Evolutionary conservation across 2,888 invertebrate species (phyloP), one percentile per base, ranked within the genome.

Genomic region (Melolontha melolontha): DNA sequence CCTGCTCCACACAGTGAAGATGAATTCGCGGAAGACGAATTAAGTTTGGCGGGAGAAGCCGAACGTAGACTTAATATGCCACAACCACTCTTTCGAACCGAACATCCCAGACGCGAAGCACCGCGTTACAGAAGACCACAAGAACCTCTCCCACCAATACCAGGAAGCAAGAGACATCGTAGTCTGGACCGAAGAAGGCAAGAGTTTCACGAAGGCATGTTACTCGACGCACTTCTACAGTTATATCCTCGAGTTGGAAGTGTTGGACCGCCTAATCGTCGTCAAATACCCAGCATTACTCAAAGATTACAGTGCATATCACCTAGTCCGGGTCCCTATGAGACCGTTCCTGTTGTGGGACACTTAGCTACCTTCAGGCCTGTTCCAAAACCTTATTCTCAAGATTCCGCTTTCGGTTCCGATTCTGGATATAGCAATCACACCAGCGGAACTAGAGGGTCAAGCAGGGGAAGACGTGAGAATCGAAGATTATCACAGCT

Each of bases 371-470:
- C 86, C 52, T 90, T 86, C 79, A 87, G 87, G 85, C 86, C 86
- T 79, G 87, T 86, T 41, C 87, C 87, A 1, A 89, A 89, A 76
- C 88, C 89, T 44, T 90, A 90, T 64, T 89, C 89, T 71, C 89
- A 90, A 73, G 91, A 92, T 77, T 92, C 92, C 5, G 92, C 92
- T 4, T 91, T 93, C 74, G 93, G 93, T 34, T 93, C 93, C 7
- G 94, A 94, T 83, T 93, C 93, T 51, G 93, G 94, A 8, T 94
- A 94, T 83, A 94, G 93, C 81, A 93, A 94, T 82, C 91, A 91
- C 77, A 92, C 91, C 4, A 90, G 90, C 71, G 90, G 90, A 1
- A 83, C 83, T n/a, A 74, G 82, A 44, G 80, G 80, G 11, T 83
- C 83, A 29, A 81, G 79, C 70, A 71, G 83, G 44, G 82, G 82